phyloP scores from a whole-genome alignment of 1,140 invertebrate genomes.

The Heliconius nattereri region DNA sequence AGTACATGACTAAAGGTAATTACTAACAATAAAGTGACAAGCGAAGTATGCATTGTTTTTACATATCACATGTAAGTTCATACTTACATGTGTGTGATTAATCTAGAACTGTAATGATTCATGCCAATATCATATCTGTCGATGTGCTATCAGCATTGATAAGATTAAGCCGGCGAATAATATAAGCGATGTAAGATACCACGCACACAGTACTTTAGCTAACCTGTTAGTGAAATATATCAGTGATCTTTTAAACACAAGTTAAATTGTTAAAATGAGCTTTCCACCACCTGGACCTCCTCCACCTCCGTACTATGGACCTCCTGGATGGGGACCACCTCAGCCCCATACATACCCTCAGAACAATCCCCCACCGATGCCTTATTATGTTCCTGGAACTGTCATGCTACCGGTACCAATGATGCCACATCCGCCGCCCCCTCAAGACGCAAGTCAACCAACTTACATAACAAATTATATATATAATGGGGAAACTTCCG shows the following conservation, averaged over 20 bases:
- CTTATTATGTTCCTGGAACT: slow-evolving; percentile 62
- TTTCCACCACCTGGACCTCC: slow-evolving; percentile 44
- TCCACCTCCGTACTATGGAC: slow-evolving; percentile 43
- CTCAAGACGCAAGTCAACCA: slow-evolving; percentile 42
- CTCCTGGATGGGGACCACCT: slow-evolving; percentile 38
- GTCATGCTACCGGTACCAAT: slow-evolving; percentile 64
- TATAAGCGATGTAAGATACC: slow-evolving; percentile 33
- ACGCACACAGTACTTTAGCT: slow-evolving; percentile 8
- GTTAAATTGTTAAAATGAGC: slow-evolving; percentile 26
- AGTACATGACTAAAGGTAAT: background rate
- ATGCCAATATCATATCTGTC: slow-evolving; percentile 15
- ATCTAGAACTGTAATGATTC: slow-evolving; percentile 25
- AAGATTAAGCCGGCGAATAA: slow-evolving; percentile 40
- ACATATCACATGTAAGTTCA: background rate
- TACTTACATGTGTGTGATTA: background rate
- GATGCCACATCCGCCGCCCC: slow-evolving; percentile 36
- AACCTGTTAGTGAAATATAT: background rate
- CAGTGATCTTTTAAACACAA: background rate
- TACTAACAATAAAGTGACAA: background rate
- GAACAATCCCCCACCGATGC: slow-evolving; percentile 43
- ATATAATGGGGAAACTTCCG: slow-evolving; percentile 61
- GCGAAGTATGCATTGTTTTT: background rate
- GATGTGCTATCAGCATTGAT: slow-evolving; percentile 38
- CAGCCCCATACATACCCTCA: slow-evolving; percentile 41
- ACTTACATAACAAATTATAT: slow-evolving; percentile 75